Conservation (phyloP, 2,888 invertebrate species). For the Drosophila neutralis region DNA sequence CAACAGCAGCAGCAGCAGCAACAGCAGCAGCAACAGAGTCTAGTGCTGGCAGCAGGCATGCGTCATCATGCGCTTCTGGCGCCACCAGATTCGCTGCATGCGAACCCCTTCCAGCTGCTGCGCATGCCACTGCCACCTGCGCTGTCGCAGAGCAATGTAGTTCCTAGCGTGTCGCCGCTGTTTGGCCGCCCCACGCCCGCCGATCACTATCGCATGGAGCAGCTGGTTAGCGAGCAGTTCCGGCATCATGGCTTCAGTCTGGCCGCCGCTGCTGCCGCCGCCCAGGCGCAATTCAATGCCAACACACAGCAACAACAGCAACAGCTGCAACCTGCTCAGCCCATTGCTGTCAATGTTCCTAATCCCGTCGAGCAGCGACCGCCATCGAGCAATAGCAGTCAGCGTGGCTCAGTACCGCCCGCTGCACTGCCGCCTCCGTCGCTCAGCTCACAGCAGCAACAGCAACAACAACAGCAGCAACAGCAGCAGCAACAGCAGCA, state of each 20-base stretch:
- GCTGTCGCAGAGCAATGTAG: constrained; percentile 88
- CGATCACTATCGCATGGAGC: constrained; percentile 93
- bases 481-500: constrained; percentile 52
- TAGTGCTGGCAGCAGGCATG: constrained; percentile 85
- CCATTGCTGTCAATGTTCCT: constrained; percentile 62
- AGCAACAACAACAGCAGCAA: constrained; percentile 63
- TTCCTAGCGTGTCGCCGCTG: constrained; percentile 89
- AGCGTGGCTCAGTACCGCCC: constrained; percentile 83
- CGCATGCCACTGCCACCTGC: constrained; percentile 92
- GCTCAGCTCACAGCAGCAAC: constrained; percentile 70
- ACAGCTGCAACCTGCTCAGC: constrained; percentile 22
- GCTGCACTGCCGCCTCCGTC: constrained; percentile 74
- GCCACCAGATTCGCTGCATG: constrained; percentile 90
- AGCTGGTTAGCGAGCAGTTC: constrained; percentile 92
- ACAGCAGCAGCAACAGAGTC: constrained; percentile 84
- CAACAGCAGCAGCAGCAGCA: constrained; percentile 82
- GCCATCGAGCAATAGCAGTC: constrained; percentile 83
- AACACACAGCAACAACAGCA: constrained; percentile 47
- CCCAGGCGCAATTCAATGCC: constrained; percentile 86
- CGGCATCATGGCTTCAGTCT: constrained; percentile 91
- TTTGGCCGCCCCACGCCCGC: constrained; percentile 92
- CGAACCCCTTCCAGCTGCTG: constrained; percentile 90
- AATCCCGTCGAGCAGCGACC: constrained; percentile 85
- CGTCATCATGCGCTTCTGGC: constrained; percentile 89
- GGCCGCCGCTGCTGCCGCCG: constrained; percentile 90